Conservation (phyloP, 2,113 vertebrate genomes). For the Pristiophorus japonicus region DNA sequence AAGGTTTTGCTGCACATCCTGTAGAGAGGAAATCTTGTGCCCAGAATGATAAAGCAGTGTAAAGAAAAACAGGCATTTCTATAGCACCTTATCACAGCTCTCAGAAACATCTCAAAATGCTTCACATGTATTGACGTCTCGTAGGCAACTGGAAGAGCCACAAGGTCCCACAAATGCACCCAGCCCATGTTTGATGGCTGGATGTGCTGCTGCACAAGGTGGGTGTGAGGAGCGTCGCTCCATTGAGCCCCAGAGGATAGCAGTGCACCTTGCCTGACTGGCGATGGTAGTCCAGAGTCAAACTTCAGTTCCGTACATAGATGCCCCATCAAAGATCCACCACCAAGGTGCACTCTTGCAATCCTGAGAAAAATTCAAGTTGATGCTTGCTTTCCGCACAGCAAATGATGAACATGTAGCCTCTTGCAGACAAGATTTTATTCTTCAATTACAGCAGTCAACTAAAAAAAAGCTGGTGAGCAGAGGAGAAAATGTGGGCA, state of each 20-base stretch:
- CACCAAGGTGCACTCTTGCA: neutral
- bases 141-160: neutral
- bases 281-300: neutral
- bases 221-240: neutral
- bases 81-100: neutral
- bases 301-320: neutral
- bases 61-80: neutral
- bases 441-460: neutral
- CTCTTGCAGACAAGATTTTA: neutral
- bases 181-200: neutral
- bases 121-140: neutral
- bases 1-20: neutral
- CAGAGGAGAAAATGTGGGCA: neutral
- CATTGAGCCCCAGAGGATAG: neutral
- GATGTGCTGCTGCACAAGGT: neutral
- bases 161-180: neutral
- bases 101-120: neutral
- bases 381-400: neutral
- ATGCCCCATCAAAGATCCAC: neutral
- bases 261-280: neutral
- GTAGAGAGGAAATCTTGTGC: neutral
- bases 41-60: neutral
- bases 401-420: neutral
- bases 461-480: neutral
- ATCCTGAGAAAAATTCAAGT: neutral